These are phyloP conservation scores for Penaeus japonicus DNA, from an alignment of 1,140 invertebrate species.

Conservation along the genomic window DNA sequence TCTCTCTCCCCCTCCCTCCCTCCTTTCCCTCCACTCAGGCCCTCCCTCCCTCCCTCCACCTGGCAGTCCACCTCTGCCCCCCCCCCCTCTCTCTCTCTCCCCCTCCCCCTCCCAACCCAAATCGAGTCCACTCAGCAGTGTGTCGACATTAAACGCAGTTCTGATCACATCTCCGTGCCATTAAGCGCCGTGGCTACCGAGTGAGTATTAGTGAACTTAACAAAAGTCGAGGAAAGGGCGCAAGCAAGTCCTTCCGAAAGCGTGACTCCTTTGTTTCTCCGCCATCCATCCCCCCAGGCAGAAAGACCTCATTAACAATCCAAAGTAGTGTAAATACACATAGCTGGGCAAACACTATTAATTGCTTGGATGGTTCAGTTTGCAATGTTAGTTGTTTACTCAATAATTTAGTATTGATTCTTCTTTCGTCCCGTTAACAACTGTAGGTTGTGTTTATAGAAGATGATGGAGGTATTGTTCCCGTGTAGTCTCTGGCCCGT, in stretches of 20 bases:
- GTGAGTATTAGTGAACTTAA: not conserved
- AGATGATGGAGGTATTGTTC: not conserved
- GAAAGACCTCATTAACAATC: slow-evolving; percentile 53
- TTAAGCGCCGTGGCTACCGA: no score
- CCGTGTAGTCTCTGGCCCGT: not conserved
- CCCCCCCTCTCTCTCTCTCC: not conserved
- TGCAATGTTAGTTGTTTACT: slow-evolving; percentile 47
- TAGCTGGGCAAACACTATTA: slow-evolving; percentile 47
- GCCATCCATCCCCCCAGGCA: not conserved
- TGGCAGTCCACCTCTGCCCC: not conserved
- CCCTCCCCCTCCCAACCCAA: no score
- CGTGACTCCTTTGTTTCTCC: slow-evolving; percentile 16
- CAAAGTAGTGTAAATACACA: slow-evolving; percentile 55
- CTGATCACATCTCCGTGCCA: no score
- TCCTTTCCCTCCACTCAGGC: not conserved
- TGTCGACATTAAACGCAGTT: no score
- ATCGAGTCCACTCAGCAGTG: no score
- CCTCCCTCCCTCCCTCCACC: not conserved
- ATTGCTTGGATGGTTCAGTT: slow-evolving; percentile 56
- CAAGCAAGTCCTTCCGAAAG: not conserved
- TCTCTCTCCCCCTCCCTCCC: not conserved
- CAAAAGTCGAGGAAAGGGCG: not conserved
- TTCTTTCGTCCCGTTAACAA: slow-evolving; percentile 32
- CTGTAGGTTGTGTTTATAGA: not conserved
- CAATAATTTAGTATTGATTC: slow-evolving; percentile 52